Base-by-base conservation (phyloP, 2,888 invertebrate species). In the Hybos culiciformis region DNA sequence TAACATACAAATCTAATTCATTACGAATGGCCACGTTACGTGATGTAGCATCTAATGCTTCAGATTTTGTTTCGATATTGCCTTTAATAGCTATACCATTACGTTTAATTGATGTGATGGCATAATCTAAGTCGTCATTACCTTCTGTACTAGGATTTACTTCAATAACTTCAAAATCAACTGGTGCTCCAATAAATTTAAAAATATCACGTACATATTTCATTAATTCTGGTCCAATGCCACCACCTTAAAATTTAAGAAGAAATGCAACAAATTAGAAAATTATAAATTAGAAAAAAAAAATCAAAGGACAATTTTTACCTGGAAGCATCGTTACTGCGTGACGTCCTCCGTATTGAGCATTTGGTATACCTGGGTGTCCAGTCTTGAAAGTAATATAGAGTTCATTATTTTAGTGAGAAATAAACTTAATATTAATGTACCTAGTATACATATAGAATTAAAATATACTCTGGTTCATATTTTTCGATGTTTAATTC, bases 221-320 rank as follows among this genome's bases (percentile, higher is more conserved):
- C 83, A 96, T 90, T 51, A 92, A 72, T 63, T 97, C 97, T 0
- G 94, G 94, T 1, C 97, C 97, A 58, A 97, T 96, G 36, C 97
- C 97, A 63, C 94, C 93, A 37, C 97, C 97, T n/a, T n/a, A n/a
- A n/a, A n/a, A n/a, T n/a, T n/a, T n/a, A n/a, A n/a, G n/a, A n/a
- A n/a, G n/a, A n/a, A n/a, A n/a, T n/a, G n/a, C n/a, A n/a, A n/a
- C n/a, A n/a, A n/a, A n/a, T n/a, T n/a, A n/a, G n/a, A n/a, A n/a
- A n/a, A n/a, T n/a, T n/a, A n/a, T n/a, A n/a, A n/a, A n/a, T n/a
- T n/a, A n/a, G n/a, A n/a, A n/a, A n/a, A n/a, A n/a, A n/a, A n/a
- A n/a, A n/a, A n/a, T n/a, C n/a, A n/a, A n/a, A n/a, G n/a, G n/a
- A n/a, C n/a, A n/a, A n/a, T n/a, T n/a, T n/a, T n/a, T n/a, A n/a